Conservation (phyloP, 2,113 vertebrate species). For the Megaceryle maxima region DNA sequence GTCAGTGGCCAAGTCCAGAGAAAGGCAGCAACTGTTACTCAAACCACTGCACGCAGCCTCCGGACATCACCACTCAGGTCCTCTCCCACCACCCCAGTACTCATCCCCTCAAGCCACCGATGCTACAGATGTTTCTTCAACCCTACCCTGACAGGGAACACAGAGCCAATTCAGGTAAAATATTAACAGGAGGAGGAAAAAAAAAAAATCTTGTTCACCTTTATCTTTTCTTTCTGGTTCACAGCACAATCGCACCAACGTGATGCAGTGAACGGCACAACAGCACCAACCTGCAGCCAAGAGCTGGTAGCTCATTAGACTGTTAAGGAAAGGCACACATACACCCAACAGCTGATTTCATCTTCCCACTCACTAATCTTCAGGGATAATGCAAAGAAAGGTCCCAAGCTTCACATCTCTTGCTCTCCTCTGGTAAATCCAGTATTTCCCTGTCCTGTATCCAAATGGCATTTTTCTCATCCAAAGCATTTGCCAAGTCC, state of each 20-base stretch:
- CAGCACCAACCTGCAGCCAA: not conserved
- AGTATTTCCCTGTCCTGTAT: not conserved
- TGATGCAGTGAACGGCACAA: not conserved
- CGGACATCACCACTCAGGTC: not conserved
- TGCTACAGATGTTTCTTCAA: not conserved
- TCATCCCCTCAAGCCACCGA: not conserved
- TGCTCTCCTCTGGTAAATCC: not conserved
- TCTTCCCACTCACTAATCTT: not conserved
- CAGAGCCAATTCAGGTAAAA: not conserved
- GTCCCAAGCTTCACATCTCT: not conserved
- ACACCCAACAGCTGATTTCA: not conserved
- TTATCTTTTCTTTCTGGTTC: not conserved
- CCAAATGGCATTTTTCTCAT: not conserved
- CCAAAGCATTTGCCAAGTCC: not conserved
- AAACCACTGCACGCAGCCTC: not conserved
- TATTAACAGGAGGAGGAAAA: not conserved
- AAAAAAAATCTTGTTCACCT: not conserved
- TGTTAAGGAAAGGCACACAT: not conserved
- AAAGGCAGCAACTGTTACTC: not conserved
- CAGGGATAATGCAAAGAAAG: not conserved
- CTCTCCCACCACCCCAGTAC: not conserved
- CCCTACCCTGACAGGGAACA: not conserved
- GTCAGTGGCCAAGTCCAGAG: not conserved
- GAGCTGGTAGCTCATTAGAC: not conserved
- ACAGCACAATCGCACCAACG: not conserved